Percentiles rank a stretch among this genome's conserved stretches.
Conservation (phyloP, 2,888 invertebrate species). For the Athalia cordata region DNA sequence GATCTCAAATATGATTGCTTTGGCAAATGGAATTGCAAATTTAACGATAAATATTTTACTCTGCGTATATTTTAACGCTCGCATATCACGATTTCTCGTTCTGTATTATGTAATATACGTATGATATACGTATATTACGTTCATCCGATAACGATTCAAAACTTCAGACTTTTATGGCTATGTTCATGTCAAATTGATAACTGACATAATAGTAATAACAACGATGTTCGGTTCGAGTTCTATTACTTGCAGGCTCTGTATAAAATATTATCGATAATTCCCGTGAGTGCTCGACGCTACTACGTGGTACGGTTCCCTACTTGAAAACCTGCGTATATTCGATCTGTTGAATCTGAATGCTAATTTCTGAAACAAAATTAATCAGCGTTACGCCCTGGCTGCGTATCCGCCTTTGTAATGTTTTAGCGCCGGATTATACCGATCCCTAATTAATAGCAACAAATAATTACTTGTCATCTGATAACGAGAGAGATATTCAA, state of each 20-base stretch:
- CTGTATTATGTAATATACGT: background rate
- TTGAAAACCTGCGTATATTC: background rate
- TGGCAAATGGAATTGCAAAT: slow-evolving; percentile 20
- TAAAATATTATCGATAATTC: background rate
- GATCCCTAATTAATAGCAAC: slow-evolving; percentile 18
- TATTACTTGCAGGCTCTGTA: background rate
- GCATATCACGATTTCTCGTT: slow-evolving; percentile 7
- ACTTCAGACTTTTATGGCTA: background rate
- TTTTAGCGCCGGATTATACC: slow-evolving; percentile 29
- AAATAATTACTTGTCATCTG: slow-evolving; percentile 16
- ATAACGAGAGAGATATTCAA: background rate
- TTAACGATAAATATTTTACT: slow-evolving; percentile 10
- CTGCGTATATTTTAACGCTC: background rate
- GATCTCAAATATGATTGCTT: background rate
- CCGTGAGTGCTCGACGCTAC: background rate
- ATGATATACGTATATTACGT: too few relatives aligned
- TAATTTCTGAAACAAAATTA: slow-evolving; percentile 14
- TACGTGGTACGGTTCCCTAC: background rate
- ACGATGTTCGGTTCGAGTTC: too few relatives aligned
- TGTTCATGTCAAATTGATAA: slow-evolving; percentile 5
- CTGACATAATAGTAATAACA: background rate
- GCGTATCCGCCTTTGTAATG: background rate
- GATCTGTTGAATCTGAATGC: background rate
- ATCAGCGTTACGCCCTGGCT: slow-evolving; percentile 12
- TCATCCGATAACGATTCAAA: background rate